Percentiles rank a stretch among this genome's conserved stretches.
phyloP scores from a whole-genome alignment of 2,113 vertebrate species.

The Neopipo cinnamomea region DNA sequence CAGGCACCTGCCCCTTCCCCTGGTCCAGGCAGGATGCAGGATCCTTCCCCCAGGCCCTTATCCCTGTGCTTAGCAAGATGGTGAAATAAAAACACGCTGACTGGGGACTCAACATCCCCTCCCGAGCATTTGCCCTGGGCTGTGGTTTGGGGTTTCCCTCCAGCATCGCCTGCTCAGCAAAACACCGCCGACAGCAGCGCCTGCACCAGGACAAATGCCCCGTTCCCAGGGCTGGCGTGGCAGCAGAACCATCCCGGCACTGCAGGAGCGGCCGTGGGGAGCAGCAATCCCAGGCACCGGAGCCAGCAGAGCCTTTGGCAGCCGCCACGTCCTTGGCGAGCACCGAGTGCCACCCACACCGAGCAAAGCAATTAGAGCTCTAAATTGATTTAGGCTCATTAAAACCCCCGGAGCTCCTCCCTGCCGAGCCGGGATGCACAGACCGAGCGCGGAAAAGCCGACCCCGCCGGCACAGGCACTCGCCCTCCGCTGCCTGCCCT shows the following conservation, averaged over 20 bases:
- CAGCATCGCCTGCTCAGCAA: background rate
- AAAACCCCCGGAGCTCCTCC: background rate
- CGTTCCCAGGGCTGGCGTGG: accelerated
- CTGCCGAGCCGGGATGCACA: background rate
- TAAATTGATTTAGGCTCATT: background rate
- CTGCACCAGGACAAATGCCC: background rate
- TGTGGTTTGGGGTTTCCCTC: background rate
- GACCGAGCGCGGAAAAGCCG: background rate
- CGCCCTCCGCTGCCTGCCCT: background rate
- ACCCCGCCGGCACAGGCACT: background rate
- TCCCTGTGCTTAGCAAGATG: accelerated
- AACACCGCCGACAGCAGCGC: background rate
- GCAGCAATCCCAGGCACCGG: background rate
- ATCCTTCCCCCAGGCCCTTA: accelerated
- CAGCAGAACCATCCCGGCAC: accelerated
- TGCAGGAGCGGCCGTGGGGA: background rate
- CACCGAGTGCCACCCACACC: background rate
- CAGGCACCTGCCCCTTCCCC: background rate
- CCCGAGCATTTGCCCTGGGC: accelerated
- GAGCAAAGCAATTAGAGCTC: background rate
- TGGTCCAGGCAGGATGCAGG: accelerated
- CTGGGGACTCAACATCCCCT: background rate
- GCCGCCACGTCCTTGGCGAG: background rate
- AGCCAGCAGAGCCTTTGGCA: background rate
- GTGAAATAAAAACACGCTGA: background rate